Conservation (phyloP, 2,888 invertebrate species). For the Alsophila aescularia region DNA sequence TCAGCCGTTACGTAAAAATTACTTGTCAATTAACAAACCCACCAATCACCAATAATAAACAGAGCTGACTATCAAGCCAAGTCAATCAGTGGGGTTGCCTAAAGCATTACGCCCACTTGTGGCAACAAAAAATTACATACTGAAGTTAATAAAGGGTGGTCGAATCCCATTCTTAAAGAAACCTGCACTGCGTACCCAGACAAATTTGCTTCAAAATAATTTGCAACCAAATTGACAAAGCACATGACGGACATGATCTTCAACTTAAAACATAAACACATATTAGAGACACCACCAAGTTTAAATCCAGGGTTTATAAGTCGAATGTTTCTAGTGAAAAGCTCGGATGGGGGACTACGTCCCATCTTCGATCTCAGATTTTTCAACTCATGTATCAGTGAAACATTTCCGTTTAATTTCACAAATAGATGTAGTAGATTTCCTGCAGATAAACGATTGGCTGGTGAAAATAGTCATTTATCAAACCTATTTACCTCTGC, state of each 20-base stretch:
- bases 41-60: too few species aligned
- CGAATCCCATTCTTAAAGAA: neutral
- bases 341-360: slow-evolving; percentile 33
- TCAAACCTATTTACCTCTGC: slow-evolving; percentile 20
- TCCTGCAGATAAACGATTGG: slow-evolving; percentile 30
- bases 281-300: neutral
- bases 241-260: neutral
- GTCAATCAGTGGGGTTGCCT: neutral
- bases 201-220: neutral
- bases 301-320: neutral
- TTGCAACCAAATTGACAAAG: neutral
- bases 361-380: slow-evolving; percentile 39
- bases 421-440: slow-evolving; percentile 25
- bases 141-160: neutral
- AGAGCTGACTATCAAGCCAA: neutral
- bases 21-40: too few species aligned
- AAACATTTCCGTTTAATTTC: slow-evolving; percentile 36
- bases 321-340: slow-evolving; percentile 34
- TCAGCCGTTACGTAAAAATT: too few species aligned
- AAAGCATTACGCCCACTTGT: neutral
- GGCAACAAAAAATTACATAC: neutral
- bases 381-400: slow-evolving; percentile 29
- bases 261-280: neutral
- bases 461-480: slow-evolving; percentile 21
- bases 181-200: neutral